Evolutionary conservation across 2,797 vertebrate genomes (phyloP), one percentile per base, ranked within the genome.

Genomic region (Lerista edwardsae): DNA sequence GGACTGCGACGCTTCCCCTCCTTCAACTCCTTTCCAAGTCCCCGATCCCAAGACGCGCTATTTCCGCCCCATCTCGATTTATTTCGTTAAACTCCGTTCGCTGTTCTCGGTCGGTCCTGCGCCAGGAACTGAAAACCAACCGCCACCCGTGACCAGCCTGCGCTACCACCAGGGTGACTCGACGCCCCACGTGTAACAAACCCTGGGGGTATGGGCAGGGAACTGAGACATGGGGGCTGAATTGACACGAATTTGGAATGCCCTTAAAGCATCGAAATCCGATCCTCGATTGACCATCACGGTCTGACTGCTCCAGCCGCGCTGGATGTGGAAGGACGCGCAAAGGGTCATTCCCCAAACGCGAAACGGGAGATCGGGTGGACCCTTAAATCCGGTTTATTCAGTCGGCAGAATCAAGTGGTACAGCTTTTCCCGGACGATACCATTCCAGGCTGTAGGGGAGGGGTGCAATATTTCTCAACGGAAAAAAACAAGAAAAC

Each of bases 351-450:
- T 57, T 36, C 17, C 72, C 31, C 5, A 69, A 80, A n/a, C 1
- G 31, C 25, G 47, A 23, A 11, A 8, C 6, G 17, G 7, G 19
- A 12, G 0, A 7, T 2, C 23, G 15, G 8, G 72, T 9, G 3
- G 11, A 14, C 8, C 1, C 3, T 23, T 1, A 11, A 36, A 17
- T 3, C 7, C 31, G 17, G 34, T 47, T 62, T 15, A 25, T 62
- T 12, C 59, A 12, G 7, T 31, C 71, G 34, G 10, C 34, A 36
- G 15, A 55, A 75, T 21, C 25, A 29, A 36, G 34, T 10, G 27
- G 72, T 2, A 31, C n/a, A 27, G 61, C 23, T 34, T 41, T 51
- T 17, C n/a, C 41, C 15, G 41, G 61, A 21, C 25, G 6, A 23
- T 29, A 8, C 19, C 73, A 23, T 29, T 68, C 6, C 19, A 57